Evolutionary conservation across 2,797 vertebrate species (phyloP), one percentile per base, ranked within the genome.

Genomic region (Gorsachius magnificus): DNA sequence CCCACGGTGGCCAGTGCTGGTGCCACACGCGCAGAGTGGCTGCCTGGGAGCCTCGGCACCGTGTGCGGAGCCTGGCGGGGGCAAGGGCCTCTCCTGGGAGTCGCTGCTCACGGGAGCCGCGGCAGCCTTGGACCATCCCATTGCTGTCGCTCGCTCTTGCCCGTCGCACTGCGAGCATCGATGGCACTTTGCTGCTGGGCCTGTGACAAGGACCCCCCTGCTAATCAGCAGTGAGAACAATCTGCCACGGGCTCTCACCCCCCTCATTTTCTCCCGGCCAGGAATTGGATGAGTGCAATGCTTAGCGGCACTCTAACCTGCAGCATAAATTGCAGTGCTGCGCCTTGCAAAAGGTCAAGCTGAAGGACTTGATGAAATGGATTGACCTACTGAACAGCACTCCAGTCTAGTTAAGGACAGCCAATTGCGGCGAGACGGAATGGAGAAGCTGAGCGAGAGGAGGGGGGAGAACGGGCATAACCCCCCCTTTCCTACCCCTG

Each of bases 301-400:
- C 98, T 98, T 97, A 97, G 97, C 76, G 64, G 97, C 98, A 97
- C 98, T 98, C 97, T 96, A 96, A 97, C 97, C 90, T 95, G 97
- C 97, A 92, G 98, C 97, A 98, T 98, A 98, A 98, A 98, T 98
- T 98, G 98, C 96, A 95, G 97, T 97, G 98, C 98, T 97, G 96
- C 77, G 97, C 97, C 84, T 97, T 95, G 98, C 93, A 68, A 98
- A 98, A 98, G 98, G 98, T 98, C 98, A 98, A 96, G 98, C 98
- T 97, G 97, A 94, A 97, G 94, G 97, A 97, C 98, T 98, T 98
- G 98, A 98, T 97, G 97, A 97, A 98, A 98, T 97, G 98, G 98
- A 97, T 96, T 97, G 97, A 98, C 98, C 98, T 98, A 97, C 98
- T 98, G 98, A 98, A 97, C 97, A 97, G 97, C 94, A 97, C 98